Evolutionary conservation across 2,888 invertebrate genomes (phyloP).

Genomic region (Muscina levida): DNA sequence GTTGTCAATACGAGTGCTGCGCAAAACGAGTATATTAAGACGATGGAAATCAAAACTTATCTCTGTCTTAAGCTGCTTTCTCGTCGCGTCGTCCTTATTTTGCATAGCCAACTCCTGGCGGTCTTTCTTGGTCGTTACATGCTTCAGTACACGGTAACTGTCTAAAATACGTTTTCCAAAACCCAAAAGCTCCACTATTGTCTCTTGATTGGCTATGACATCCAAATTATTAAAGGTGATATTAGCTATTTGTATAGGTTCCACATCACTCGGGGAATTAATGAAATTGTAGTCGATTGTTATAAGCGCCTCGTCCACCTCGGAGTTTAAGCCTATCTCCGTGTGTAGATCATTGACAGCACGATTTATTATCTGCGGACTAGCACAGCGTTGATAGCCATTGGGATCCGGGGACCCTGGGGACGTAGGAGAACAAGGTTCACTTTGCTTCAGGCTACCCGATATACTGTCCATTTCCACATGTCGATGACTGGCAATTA

Average conservation of each 20-base stretch:
- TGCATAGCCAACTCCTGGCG: not conserved
- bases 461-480: slow-evolving; percentile 97
- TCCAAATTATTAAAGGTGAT: slow-evolving; percentile 96
- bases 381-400: slow-evolving; percentile 79
- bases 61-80: slow-evolving; percentile 81
- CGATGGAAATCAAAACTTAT: slow-evolving; percentile 96
- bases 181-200: slow-evolving; percentile 95
- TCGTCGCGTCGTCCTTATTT: slow-evolving; percentile 60
- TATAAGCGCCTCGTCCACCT: slow-evolving; percentile 86
- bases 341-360: slow-evolving; percentile 81
- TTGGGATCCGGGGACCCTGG: slow-evolving; percentile 87
- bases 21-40: slow-evolving; percentile 91
- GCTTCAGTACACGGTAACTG: slow-evolving; percentile 73
- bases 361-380: slow-evolving; percentile 82
- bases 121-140: not conserved
- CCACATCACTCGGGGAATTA: slow-evolving; percentile 75
- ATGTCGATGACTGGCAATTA: slow-evolving; percentile 96
- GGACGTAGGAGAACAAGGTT: slow-evolving; percentile 93
- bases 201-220: slow-evolving; percentile 97
- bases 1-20: slow-evolving; percentile 88
- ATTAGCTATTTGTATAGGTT: slow-evolving; percentile 87
- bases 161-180: slow-evolving; percentile 88
- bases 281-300: slow-evolving; percentile 91
- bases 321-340: slow-evolving; percentile 65
- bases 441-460: slow-evolving; percentile 94